Conservation (phyloP, 2,113 vertebrate species). For the Morphnarchus princeps region DNA sequence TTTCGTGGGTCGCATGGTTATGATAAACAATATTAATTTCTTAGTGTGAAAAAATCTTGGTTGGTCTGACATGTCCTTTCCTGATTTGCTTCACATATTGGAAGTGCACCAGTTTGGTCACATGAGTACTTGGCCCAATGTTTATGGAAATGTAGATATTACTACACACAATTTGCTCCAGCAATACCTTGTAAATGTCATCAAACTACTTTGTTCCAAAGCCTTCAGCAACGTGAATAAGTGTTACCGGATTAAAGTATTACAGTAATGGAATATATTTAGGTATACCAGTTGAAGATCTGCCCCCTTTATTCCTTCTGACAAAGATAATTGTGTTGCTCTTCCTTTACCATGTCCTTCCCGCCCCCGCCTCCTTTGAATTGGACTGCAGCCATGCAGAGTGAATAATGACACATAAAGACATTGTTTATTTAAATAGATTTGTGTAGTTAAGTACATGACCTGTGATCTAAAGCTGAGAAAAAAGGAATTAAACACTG, state of each 20-base stretch:
- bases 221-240: background rate
- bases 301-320: background rate
- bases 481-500: constrained; percentile 13
- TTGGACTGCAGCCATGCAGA: background rate
- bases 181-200: background rate
- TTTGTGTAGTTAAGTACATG: constrained; percentile 3
- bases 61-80: background rate
- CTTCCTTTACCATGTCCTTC: background rate
- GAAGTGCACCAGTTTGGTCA: background rate
- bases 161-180: background rate
- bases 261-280: background rate
- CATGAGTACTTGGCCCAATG: background rate
- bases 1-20: accelerated
- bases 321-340: background rate
- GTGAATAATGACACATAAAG: background rate
- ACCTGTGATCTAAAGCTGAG: constrained; percentile 19
- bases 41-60: background rate
- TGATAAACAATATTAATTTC: background rate
- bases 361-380: background rate
- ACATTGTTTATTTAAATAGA: constrained; percentile 49
- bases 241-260: background rate
- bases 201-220: background rate
- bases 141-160: background rate
- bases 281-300: background rate
- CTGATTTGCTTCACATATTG: background rate